phyloP scores from a whole-genome alignment of 2,888 invertebrate species.

The Ypsolopha sequella region DNA sequence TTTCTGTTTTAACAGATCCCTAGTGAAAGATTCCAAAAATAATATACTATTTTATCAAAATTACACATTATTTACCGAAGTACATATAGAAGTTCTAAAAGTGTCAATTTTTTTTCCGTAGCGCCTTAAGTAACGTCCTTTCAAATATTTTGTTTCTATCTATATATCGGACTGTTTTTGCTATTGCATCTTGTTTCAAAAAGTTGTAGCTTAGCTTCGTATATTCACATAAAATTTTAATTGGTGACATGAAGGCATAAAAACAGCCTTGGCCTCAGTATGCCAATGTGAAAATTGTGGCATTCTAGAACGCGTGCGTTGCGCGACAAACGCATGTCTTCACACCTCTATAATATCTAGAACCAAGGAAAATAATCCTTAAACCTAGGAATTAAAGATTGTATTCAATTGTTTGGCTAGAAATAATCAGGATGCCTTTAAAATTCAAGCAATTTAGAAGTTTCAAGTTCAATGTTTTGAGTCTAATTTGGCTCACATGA shows the following conservation, averaged over 20 bases:
- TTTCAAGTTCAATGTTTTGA: slow-evolving; percentile 44
- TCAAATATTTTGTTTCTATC: too few relatives aligned
- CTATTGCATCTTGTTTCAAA: too few relatives aligned
- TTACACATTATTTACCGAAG: too few relatives aligned
- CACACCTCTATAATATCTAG: slow-evolving; percentile 33
- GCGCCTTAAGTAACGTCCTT: too few relatives aligned
- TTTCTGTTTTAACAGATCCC: too few relatives aligned
- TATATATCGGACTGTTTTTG: too few relatives aligned
- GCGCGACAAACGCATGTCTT: slow-evolving; percentile 36
- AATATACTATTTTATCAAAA: too few relatives aligned
- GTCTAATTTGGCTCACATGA: slow-evolving; percentile 48
- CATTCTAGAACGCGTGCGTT: slow-evolving; percentile 34
- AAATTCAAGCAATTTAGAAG: slow-evolving; percentile 47
- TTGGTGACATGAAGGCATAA: slow-evolving; percentile 49
- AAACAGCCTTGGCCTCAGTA: slow-evolving; percentile 44
- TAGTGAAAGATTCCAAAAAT: too few relatives aligned
- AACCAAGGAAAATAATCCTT: slow-evolving; percentile 18
- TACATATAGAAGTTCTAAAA: too few relatives aligned
- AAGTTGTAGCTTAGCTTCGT: neutral
- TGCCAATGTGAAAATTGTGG: slow-evolving; percentile 56
- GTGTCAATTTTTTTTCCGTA: too few relatives aligned
- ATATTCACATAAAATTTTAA: slow-evolving; percentile 42
- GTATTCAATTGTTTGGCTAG: slow-evolving; percentile 10
- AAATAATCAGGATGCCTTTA: slow-evolving; percentile 16
- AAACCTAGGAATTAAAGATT: slow-evolving; percentile 11